phyloP scores from a whole-genome alignment of 2,797 vertebrate species.

The Hoplostethus mediterraneus region DNA sequence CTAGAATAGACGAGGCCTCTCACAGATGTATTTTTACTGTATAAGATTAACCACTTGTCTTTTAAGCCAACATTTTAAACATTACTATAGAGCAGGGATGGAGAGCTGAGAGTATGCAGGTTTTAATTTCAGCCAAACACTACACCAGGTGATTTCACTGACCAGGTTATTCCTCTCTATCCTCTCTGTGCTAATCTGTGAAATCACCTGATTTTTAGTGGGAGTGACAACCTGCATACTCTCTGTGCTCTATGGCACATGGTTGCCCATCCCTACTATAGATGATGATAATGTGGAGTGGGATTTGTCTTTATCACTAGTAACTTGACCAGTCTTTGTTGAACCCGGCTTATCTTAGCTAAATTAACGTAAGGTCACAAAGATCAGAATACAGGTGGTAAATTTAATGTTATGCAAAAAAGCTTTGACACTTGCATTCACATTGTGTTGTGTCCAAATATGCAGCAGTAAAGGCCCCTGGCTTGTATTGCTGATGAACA shows the following conservation, averaged over 20 bases:
- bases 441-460: slow-evolving; percentile 2
- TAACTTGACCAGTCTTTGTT: neutral
- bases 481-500: neutral
- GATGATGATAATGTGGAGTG: neutral
- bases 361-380: neutral
- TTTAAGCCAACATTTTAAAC: neutral
- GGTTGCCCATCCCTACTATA: too few relatives aligned
- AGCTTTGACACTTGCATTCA: neutral
- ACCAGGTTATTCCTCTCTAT: too few relatives aligned
- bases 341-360: neutral
- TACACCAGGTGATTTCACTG: too few relatives aligned
- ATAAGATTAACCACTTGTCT: neutral
- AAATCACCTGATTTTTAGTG: too few relatives aligned
- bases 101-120: too few relatives aligned
- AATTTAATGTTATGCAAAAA: neutral
- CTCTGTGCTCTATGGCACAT: too few relatives aligned
- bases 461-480: neutral
- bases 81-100: too few relatives aligned
- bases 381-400: neutral
- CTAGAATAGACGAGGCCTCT: neutral
- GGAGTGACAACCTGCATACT: too few relatives aligned
- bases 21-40: neutral
- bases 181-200: too few relatives aligned
- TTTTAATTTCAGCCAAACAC: too few relatives aligned
- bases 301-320: neutral